Evolutionary conservation across 23 tunicate species (phyloP).

Genomic region (Diplosoma virens): DNA sequence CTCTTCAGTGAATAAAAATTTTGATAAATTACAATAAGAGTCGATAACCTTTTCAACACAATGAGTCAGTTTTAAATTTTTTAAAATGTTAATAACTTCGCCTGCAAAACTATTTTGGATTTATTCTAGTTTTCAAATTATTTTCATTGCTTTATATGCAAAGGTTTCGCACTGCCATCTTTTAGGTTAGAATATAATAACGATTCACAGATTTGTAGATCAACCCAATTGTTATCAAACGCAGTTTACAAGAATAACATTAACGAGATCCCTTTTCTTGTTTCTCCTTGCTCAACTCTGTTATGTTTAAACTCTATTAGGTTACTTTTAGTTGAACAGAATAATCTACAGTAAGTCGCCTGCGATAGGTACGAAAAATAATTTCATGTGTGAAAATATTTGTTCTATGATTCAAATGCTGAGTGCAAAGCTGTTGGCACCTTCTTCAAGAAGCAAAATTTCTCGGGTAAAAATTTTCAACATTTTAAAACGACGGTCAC

Average conservation of each 20-base stretch:
- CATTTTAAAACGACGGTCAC: neutral
- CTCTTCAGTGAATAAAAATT: too few species aligned
- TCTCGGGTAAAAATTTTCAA: neutral
- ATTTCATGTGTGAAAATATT: neutral
- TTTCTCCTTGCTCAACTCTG: neutral
- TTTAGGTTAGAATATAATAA: neutral
- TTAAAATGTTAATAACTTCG: neutral
- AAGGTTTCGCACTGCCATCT: neutral
- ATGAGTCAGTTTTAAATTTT: neutral
- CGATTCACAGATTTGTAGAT: neutral
- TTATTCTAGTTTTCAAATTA: neutral
- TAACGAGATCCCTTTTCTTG: neutral
- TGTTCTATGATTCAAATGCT: neutral
- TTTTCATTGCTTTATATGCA: neutral
- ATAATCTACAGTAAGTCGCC: neutral
- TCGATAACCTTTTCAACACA: neutral
- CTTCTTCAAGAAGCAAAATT: neutral
- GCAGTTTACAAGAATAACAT: neutral
- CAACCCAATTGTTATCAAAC: neutral
- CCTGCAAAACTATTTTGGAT: neutral
- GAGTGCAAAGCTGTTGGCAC: neutral
- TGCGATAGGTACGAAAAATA: neutral
- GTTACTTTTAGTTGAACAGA: neutral
- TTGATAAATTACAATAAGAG: neutral
- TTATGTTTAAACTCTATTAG: neutral